Percentiles rank a stretch among this genome's conserved stretches.
Evolutionary conservation across 2,888 invertebrate genomes (phyloP).

Genomic region (Trichopoda pennipes): DNA sequence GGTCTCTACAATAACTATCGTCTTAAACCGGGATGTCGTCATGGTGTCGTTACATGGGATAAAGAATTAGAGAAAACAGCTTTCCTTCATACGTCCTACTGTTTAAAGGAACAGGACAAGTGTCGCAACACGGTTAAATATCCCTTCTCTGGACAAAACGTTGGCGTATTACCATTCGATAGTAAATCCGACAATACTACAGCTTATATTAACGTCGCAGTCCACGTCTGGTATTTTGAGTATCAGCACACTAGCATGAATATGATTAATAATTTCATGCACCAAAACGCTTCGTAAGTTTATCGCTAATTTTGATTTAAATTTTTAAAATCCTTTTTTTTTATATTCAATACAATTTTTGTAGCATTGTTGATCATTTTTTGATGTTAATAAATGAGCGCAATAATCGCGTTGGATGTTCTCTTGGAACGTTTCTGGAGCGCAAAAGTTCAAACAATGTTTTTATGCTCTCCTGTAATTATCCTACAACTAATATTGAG

Average conservation of each 20-base stretch:
- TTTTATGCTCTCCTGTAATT: conserved; percentile 72
- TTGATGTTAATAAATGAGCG: conserved; percentile 72
- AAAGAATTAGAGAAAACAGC: conserved; percentile 71
- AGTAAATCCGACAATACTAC: neutral
- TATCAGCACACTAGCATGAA: neutral
- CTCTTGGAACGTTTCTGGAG: conserved; percentile 49
- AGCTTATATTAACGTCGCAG: neutral
- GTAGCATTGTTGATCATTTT: conserved; percentile 72
- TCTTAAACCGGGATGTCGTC: conserved; percentile 71
- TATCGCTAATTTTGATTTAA: too few species aligned
- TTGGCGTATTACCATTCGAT: conserved; percentile 69
- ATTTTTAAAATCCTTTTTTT: conserved; percentile 7
- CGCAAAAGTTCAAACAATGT: conserved; percentile 25
- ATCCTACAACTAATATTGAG: conserved; percentile 72
- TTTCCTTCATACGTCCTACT: conserved; percentile 72
- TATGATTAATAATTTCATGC: conserved; percentile 1
- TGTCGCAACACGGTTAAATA: conserved; percentile 73
- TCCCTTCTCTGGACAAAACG: conserved; percentile 72
- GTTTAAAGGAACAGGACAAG: conserved; percentile 73
- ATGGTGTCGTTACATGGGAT: conserved; percentile 74
- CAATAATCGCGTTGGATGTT: conserved; percentile 72
- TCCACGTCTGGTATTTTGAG: conserved; percentile 8
- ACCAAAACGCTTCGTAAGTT: conserved; percentile 10
- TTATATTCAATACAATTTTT: conserved; percentile 16
- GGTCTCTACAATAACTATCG: conserved; percentile 43